Conservation (phyloP, 2,888 invertebrate species). For the Tenthredo notha region DNA sequence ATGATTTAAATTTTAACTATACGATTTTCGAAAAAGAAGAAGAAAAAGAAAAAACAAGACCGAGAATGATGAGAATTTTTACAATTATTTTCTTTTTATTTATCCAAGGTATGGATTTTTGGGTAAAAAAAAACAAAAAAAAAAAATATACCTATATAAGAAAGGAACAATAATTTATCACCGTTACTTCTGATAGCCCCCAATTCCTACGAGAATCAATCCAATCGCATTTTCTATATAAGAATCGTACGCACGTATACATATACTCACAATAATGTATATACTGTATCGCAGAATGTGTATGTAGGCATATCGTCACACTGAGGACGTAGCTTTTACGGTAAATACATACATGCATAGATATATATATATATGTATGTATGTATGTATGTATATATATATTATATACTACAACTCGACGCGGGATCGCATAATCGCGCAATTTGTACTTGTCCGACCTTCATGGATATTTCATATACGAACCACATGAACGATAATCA, state of each 20-base stretch:
- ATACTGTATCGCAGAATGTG: not conserved
- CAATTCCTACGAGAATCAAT: conserved; percentile 65
- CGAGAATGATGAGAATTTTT: too few species aligned
- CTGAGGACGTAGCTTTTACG: not conserved
- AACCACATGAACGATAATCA: conserved; percentile 6
- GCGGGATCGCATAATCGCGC: conserved; percentile 69
- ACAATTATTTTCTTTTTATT: too few species aligned
- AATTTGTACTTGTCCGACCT: conserved; percentile 65
- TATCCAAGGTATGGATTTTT: too few species aligned
- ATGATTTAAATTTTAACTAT: too few species aligned
- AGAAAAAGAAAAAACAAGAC: too few species aligned
- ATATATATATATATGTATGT: not conserved
- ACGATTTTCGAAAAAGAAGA: too few species aligned
- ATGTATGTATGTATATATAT: not conserved
- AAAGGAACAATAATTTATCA: too few species aligned
- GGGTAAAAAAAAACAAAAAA: too few species aligned
- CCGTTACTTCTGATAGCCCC: too few species aligned
- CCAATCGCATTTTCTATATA: conserved; percentile 66
- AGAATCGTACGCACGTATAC: not conserved
- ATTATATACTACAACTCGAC: not conserved
- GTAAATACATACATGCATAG: not conserved
- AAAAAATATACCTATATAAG: too few species aligned
- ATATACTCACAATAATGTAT: not conserved
- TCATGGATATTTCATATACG: conserved; percentile 48
- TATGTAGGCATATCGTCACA: not conserved